phyloP scores from a whole-genome alignment of 2,888 invertebrate genomes.

The Sussaba pulchella region DNA sequence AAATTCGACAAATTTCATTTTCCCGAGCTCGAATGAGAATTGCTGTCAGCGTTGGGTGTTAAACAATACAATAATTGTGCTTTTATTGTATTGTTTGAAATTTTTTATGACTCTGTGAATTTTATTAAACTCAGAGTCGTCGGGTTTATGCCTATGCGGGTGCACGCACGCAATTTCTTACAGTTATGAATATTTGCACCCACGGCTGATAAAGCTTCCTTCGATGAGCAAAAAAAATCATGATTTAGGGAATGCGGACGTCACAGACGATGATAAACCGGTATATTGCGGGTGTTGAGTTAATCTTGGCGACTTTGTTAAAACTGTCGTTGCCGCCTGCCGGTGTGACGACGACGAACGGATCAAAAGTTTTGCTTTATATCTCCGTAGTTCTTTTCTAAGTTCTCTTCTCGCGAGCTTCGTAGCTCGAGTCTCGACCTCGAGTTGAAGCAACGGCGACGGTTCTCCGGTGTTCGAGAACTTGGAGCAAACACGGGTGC shows the following conservation, averaged over 20 bases:
- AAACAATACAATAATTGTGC: neutral
- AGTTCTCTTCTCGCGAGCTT: neutral
- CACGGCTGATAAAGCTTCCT: neutral
- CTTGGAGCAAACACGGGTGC: neutral
- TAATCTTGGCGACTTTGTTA: neutral
- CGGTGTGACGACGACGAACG: neutral
- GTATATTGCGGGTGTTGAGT: neutral
- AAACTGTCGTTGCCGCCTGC: neutral
- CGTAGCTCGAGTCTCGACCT: neutral
- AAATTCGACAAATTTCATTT: too few relatives aligned
- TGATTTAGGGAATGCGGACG: too few relatives aligned
- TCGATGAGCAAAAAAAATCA: neutral
- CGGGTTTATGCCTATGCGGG: neutral
- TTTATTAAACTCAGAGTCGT: neutral
- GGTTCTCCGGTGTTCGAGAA: neutral
- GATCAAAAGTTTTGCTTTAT: constrained; percentile 5
- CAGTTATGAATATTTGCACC: neutral
- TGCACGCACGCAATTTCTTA: neutral
- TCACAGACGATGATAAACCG: too few relatives aligned
- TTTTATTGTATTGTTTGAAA: neutral
- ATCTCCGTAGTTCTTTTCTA: neutral
- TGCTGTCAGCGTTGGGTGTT: too few relatives aligned
- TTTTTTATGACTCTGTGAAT: neutral
- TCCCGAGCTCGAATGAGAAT: too few relatives aligned
- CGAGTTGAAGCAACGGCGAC: neutral